Evolutionary conservation across 2,113 vertebrate species (phyloP).

Genomic region (Prionailurus viverrinus): DNA sequence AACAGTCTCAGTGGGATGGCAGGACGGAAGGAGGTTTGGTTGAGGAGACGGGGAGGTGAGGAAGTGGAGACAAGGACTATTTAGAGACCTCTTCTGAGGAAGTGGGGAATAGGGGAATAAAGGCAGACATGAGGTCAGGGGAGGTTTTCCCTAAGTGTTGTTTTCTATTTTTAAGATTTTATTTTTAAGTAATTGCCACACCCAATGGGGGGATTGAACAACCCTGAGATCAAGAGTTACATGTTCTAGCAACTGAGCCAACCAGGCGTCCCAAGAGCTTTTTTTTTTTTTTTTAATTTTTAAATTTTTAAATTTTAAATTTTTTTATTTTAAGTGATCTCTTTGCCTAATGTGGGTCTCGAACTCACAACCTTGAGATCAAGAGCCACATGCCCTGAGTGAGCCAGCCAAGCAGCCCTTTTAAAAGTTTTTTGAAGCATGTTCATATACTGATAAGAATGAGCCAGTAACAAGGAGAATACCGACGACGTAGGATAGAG

Average conservation of each 20-base stretch:
- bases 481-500: not conserved
- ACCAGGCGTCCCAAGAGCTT: not conserved
- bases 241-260: not conserved
- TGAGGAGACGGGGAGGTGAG: not conserved
- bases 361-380: not conserved
- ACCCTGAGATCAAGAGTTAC: not conserved
- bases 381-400: not conserved
- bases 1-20: not conserved
- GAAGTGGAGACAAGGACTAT: not conserved
- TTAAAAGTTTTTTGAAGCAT: not conserved
- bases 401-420: not conserved
- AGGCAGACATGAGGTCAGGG: not conserved
- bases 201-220: not conserved
- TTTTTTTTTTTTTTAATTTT: not conserved
- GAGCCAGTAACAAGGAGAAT: not conserved
- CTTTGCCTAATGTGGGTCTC: too few relatives aligned
- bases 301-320: too few relatives aligned
- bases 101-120: not conserved
- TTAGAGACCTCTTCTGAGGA: not conserved
- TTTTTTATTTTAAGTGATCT: too few relatives aligned
- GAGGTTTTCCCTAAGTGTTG: not conserved
- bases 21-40: not conserved
- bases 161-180: not conserved
- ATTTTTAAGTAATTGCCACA: not conserved
- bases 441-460: not conserved